phyloP scores from a whole-genome alignment of 2,797 vertebrate species.

The Sebastes hopkinsi region DNA sequence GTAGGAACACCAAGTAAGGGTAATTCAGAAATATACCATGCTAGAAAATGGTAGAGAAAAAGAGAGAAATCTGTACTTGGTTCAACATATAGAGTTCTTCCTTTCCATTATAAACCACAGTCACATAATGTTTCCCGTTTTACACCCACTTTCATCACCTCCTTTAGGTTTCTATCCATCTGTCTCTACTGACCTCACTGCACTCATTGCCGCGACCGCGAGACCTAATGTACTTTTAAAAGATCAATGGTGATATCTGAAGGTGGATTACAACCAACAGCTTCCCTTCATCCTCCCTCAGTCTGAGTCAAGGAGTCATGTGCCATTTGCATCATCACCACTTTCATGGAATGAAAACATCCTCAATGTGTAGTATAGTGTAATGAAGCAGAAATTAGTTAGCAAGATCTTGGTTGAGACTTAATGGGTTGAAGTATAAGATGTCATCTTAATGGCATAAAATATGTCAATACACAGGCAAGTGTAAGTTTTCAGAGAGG shows the following conservation, averaged over 20 bases:
- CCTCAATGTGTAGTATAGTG: neutral
- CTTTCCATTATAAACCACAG: conserved; percentile 6
- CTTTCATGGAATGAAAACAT: neutral
- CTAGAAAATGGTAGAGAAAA: neutral
- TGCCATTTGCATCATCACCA: neutral
- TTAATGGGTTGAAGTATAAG: neutral
- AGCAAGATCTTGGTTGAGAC: neutral
- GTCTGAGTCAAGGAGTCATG: neutral
- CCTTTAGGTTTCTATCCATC: conserved; percentile 42
- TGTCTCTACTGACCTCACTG: conserved; percentile 18
- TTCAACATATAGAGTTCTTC: neutral
- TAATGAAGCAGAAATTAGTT: neutral
- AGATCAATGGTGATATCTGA: conserved; percentile 31
- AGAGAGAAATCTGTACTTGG: neutral
- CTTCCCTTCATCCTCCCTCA: neutral
- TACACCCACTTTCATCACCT: conserved; percentile 37
- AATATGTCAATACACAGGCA: neutral
- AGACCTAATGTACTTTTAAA: conserved; percentile 44
- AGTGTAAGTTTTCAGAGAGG: neutral
- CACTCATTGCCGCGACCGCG: conserved; percentile 28
- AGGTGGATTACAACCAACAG: conserved; percentile 36
- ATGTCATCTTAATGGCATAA: neutral
- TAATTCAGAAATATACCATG: neutral
- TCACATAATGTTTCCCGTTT: conserved; percentile 22
- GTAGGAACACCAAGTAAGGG: neutral